Conservation (phyloP, 2,113 vertebrate species). For the Sinocyclocheilus anshuiensis region DNA sequence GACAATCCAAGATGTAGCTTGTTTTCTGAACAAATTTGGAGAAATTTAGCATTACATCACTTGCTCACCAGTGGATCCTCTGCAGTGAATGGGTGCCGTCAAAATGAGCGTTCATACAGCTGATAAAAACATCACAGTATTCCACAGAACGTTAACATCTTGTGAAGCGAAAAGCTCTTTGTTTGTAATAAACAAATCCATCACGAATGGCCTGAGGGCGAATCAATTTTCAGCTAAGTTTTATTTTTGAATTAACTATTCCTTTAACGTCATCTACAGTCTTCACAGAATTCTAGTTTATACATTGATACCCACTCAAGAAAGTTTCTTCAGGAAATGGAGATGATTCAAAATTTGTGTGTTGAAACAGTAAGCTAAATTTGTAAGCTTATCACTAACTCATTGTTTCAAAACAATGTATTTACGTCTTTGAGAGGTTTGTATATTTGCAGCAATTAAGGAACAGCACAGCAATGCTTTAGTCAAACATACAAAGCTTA, state of each 20-base stretch:
- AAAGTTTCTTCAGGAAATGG: constrained; percentile 1
- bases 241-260: too few species aligned
- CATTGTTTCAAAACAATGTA: constrained; percentile 34
- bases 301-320: neutral
- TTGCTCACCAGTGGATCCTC: too few species aligned
- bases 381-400: constrained; percentile 6
- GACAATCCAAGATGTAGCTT: constrained; percentile 76
- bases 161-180: too few species aligned
- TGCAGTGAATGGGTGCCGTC: neutral
- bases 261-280: neutral
- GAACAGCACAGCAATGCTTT: constrained; percentile 9
- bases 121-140: neutral
- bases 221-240: too few species aligned
- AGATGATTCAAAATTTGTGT: neutral
- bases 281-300: neutral
- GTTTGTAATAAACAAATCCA: too few species aligned
- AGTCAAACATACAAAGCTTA: constrained; percentile 28
- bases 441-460: constrained; percentile 33
- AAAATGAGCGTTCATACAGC: neutral
- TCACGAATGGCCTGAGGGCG: too few species aligned
- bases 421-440: constrained; percentile 16
- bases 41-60: too few species aligned
- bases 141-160: neutral
- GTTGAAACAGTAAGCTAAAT: constrained; percentile 15
- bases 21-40: neutral